Conservation (phyloP, 2,113 vertebrate species). For the Chitala chitala region DNA sequence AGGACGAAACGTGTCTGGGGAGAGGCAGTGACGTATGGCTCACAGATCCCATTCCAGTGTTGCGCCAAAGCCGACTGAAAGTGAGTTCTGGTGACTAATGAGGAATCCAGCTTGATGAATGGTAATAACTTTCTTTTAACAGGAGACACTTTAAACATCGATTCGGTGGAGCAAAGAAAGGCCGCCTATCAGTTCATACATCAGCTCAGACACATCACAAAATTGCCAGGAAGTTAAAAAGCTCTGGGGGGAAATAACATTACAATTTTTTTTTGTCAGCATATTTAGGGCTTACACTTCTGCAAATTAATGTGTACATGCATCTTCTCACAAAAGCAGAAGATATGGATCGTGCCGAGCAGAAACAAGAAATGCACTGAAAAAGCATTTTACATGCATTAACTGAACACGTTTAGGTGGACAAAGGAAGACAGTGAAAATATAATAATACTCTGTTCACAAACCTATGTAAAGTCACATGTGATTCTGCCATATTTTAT, state of each 20-base stretch:
- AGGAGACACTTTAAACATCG: constrained; percentile 20
- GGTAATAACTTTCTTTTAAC: constrained; percentile 18
- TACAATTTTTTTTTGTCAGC: background rate
- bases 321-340: too few relatives aligned
- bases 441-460: too few relatives aligned
- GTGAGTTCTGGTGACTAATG: constrained; percentile 5
- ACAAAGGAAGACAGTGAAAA: too few relatives aligned
- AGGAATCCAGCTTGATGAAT: constrained; percentile 19
- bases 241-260: too few relatives aligned
- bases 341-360: too few relatives aligned
- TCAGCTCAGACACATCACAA: constrained; percentile 4
- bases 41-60: background rate
- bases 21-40: background rate
- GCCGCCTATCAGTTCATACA: constrained; percentile 2
- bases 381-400: too few relatives aligned
- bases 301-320: background rate
- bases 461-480: too few relatives aligned
- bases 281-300: too few relatives aligned
- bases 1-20: background rate
- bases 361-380: too few relatives aligned
- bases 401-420: too few relatives aligned
- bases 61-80: background rate
- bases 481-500: too few relatives aligned
- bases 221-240: background rate
- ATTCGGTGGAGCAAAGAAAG: background rate